A percentile compares a stretch with the other conserved stretches of the same genome.
phyloP scores from a whole-genome alignment of 2,797 vertebrate species.

The Phylloscopus collybita region DNA sequence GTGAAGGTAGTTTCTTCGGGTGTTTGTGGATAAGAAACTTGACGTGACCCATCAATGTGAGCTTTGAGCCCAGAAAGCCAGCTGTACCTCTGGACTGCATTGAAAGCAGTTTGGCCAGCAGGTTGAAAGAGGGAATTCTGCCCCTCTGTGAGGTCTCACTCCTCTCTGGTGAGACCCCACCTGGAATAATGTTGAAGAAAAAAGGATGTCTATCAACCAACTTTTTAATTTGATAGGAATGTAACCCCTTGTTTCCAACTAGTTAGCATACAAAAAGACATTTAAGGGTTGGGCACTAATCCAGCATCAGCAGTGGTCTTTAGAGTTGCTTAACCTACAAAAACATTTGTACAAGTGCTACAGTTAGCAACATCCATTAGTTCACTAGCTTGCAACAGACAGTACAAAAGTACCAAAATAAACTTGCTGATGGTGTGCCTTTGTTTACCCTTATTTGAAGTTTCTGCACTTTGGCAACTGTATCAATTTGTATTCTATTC shows the following conservation, averaged over 20 bases:
- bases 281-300: background rate
- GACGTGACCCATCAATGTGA: accelerated
- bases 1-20: background rate
- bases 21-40: background rate
- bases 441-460: background rate
- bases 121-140: background rate
- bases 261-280: background rate
- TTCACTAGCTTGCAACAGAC: background rate
- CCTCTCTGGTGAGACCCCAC: background rate
- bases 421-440: background rate
- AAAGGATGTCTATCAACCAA: background rate
- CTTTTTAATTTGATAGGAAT: background rate
- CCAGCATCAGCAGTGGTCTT: background rate
- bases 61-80: background rate
- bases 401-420: background rate
- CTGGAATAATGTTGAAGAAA: background rate
- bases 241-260: background rate
- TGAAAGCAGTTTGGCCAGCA: background rate
- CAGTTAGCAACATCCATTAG: background rate
- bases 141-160: background rate
- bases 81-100: background rate
- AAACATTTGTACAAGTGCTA: background rate
- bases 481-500: background rate
- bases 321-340: background rate
- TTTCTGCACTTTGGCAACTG: background rate